A percentile compares a stretch with the other conserved stretches of the same genome.
Conservation (phyloP, 35 echinoderm and acorn worm species). For the Heliocidaris erythrogramma region DNA sequence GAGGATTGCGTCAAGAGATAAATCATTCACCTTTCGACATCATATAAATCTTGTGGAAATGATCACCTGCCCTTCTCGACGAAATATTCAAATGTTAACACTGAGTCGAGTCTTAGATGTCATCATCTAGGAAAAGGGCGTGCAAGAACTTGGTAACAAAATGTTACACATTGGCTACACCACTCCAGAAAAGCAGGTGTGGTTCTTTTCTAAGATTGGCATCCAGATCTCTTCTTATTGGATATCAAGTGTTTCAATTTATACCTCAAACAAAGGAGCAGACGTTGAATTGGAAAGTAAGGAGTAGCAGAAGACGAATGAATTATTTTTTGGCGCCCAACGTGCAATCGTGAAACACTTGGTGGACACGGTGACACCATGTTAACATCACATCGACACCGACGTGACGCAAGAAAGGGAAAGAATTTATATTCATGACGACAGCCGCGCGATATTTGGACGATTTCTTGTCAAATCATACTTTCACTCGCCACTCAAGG, state of each 20-base stretch:
- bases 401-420: not conserved
- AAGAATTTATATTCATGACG: slow-evolving; percentile 2
- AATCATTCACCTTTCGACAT: not conserved
- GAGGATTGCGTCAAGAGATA: not conserved
- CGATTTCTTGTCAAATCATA: slow-evolving; percentile 24
- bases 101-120: not conserved
- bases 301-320: not conserved
- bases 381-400: slow-evolving; percentile 29
- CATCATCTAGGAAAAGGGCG: not conserved
- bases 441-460: slow-evolving; percentile 7
- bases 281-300: not conserved
- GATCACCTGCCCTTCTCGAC: not conserved
- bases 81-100: not conserved
- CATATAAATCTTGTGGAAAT: not conserved
- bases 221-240: not conserved
- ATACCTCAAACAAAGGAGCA: not conserved
- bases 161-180: not conserved
- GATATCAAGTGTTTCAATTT: not conserved
- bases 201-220: not conserved
- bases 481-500: not conserved
- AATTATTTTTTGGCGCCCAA: not conserved
- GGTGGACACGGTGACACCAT: slow-evolving; percentile 18
- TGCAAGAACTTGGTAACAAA: not conserved
- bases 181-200: slow-evolving; percentile 7
- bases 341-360: not conserved